Base-by-base conservation (phyloP, 2,888 invertebrate species). In the Alviniconcha strummeri region DNA sequence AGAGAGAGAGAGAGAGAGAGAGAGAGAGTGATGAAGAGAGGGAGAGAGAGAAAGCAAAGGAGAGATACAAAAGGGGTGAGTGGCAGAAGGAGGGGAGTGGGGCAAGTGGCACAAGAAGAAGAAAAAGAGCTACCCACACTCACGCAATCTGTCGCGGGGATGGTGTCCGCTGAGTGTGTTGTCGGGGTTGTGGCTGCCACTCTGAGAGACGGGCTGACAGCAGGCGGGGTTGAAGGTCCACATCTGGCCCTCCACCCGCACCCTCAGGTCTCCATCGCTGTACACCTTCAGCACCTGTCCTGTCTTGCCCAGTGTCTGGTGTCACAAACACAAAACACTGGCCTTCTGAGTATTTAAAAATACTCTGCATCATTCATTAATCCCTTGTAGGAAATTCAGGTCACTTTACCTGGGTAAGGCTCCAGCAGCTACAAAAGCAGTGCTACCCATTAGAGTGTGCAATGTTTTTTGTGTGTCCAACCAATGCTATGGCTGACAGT, bases 171-270 rank as follows among this genome's bases (percentile, higher is more conserved):
- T 96, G 95, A 96, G 95, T 57, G 96, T 96, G 90, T 96, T 96
- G 88, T 94, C 94, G 94, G 95, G 94, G 17, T 82, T 67, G 93
- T 96, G 96, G 15, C 95, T 95, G 64, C 95, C 95, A 86, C 95
- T 95, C 72, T 92, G 90, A 15, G 93, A 92, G 64, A 94, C 90
- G 5, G 91, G 89, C 2, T 90, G 95, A 4, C 97, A 96, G 91
- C 96, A 96, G 84, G 96, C 94, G 0, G 97, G 97, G 94, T 97
- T 97, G 87, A 97, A 95, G 0, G 97, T 97, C 97, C 97, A 97
- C 57, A 96, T 96, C 88, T 96, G 95, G 17, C 96, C 96, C 85
- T 96, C 96, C 84, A 97, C 95, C 89, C 96, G 96, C 57, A 97
- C 97, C 54, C 97, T 95, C 87, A 97, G 94, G 94, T 97, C 97